Evolutionary conservation across 2,888 invertebrate species (phyloP), one percentile per base, ranked within the genome.

Genomic region (Himalopsyche anomala): DNA sequence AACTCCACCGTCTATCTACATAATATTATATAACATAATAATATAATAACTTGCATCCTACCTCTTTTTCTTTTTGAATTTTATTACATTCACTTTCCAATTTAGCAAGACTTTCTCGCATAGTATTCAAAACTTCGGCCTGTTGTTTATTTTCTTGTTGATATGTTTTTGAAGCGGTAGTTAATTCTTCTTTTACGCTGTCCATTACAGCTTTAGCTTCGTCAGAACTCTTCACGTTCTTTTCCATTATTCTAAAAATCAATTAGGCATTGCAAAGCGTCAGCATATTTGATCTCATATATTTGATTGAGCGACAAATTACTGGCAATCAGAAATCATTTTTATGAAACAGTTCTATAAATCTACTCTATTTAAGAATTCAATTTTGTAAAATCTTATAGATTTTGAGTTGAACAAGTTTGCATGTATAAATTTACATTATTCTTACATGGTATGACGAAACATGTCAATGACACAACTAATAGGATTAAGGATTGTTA

Each of bases 111-210:
- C 91, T 90, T 91, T 74, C 28, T 74, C 36, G 74, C 38, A 74
- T 74, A 74, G 15, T 36, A 74, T 74, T 74, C 38, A 74, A 36
- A 74, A 36, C 74, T 36, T 74, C 74, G 5, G 74, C 9, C 74
- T 74, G 74, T 81, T 91, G 91, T n/a, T 92, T 92, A 86, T 90
- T 91, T 51, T 92, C 89, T 84, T 90, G 90, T 3, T 89, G 83
- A 38, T 91, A 89, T 82, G 91, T 91, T 85, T 91, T 90, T 4
- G 90, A 87, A 17, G 91, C 87, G 84, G 91, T 91, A 84, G 92
- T 91, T 6, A 92, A 89, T 90, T 93, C 92, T 38, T 91, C 89
- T 90, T 93, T 92, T 4, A 92, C 90, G 45, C 89, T 90, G 69
- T 89, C 85, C 79, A 91, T 84, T 89, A 90, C 87, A 28, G 69